Base-by-base conservation (phyloP, 1,140 invertebrate species). In the Bombus sibiricus region DNA sequence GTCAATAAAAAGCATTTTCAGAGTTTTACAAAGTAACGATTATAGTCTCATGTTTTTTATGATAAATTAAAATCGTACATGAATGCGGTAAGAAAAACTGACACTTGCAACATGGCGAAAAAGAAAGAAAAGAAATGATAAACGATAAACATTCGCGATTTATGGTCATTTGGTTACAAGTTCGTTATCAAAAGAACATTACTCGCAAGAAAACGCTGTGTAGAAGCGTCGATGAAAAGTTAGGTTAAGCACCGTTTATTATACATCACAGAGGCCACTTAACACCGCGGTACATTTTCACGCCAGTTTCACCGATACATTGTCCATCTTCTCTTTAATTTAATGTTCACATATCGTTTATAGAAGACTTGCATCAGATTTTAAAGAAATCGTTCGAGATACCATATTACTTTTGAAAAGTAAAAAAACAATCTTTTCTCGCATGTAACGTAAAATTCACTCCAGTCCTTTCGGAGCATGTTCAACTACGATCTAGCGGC, bases 211-310 rank as follows among this genome's bases (percentile, higher is more conserved):
- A 68, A 88, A 81, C 77, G 84, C 72, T 68, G 85, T 77, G 59
- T 81, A 75, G 39, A 75, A 85, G 76, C 86, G 86, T 86, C 80
- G 71, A 85, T 28, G 77, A 81, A 76, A 88, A 81, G 86, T 88
- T 88, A 88, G 86, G 86, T 88, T 88, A 82, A 86, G 86, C 84
- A 86, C 79, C 79, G 66, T 88, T 88, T 62, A 74, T 64, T 68
- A 75, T 73, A 78, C 80, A 77, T 76, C 83, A 87, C 86, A 84
- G 78, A 85, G 62, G 84, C 71, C 78, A 81, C 84, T 85, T 85
- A 81, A 85, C 78, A 85, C 71, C 78, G 81, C 85, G 72, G 86
- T 86, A 83, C 89, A 87, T 81, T 90, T 90, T 87, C 78, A 84
- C 80, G 47, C 34, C 82, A 85, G 75, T 79, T 85, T 74, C 82